Percentiles rank a stretch among this genome's conserved stretches.
Evolutionary conservation across 1,140 invertebrate genomes (phyloP).

Genomic region (Lepeophtheirus salmonis): DNA sequence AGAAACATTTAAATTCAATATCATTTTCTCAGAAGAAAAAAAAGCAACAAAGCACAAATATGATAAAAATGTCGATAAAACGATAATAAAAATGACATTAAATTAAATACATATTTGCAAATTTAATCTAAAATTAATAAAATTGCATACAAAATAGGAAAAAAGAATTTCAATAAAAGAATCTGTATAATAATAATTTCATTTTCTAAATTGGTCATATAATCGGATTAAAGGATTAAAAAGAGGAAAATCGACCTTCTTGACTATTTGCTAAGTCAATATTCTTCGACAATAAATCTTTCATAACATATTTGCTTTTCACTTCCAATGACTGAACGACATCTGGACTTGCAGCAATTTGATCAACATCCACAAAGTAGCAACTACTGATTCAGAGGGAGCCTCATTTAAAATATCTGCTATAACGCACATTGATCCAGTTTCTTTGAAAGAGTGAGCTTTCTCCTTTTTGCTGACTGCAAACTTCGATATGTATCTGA

Average conservation of each 20-base stretch:
- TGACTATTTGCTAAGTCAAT: not conserved
- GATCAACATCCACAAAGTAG: not conserved
- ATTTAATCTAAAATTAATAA: no score
- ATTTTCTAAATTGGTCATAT: no score
- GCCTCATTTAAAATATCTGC: not conserved
- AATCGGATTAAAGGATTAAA: no score
- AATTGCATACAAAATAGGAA: no score
- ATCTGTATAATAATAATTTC: no score
- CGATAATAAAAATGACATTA: no score
- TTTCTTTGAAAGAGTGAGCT: conserved; percentile 34
- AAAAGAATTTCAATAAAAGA: no score
- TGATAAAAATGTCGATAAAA: no score
- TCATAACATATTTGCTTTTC: not conserved
- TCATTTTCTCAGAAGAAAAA: no score
- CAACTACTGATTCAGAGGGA: not conserved
- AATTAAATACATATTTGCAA: no score
- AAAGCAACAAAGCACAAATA: no score
- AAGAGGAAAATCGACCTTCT: not conserved
- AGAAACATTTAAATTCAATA: no score
- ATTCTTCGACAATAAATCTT: not conserved
- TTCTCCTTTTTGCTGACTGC: conserved; percentile 55
- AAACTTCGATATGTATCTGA: conserved; percentile 52
- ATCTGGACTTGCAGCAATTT: not conserved
- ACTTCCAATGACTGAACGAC: not conserved
- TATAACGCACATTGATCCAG: not conserved